phyloP scores from a whole-genome alignment of 1,140 invertebrate genomes.

The Hypsibius dujardini region DNA sequence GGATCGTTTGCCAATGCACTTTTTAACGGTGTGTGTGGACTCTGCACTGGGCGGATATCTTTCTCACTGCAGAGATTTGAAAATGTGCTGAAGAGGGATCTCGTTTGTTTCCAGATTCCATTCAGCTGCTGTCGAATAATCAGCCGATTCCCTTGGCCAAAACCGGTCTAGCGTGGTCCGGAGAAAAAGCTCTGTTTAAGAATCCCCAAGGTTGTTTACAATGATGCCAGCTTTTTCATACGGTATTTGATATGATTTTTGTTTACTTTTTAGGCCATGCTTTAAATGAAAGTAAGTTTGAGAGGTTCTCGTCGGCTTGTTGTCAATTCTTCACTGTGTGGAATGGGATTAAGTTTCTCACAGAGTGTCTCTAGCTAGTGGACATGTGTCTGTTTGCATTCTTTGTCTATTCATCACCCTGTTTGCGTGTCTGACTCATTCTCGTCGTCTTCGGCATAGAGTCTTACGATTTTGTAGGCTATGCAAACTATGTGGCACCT shows the following conservation, averaged over 20 bases:
- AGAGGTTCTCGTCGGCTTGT: not conserved
- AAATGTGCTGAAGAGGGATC: no score
- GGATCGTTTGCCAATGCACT: conserved; percentile 5
- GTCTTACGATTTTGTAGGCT: not conserved
- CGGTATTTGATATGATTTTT: no score
- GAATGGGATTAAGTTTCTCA: not conserved
- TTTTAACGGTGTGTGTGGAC: not conserved
- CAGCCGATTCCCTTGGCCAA: not conserved
- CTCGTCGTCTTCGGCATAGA: not conserved
- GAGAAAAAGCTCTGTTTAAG: not conserved
- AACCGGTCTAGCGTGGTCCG: conserved; percentile 5
- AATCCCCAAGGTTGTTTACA: not conserved
- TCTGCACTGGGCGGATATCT: not conserved
- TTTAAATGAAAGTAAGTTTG: conserved; percentile 3
- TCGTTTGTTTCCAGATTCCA: not conserved
- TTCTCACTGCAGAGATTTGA: not conserved
- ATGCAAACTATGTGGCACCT: not conserved
- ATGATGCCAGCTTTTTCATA: no score
- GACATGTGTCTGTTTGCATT: not conserved
- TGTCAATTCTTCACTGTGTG: not conserved
- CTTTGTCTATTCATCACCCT: not conserved
- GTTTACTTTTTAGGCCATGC: no score
- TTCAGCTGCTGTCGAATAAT: not conserved
- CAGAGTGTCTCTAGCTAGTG: not conserved
- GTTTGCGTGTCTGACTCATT: no score